Evolutionary conservation across 2,113 vertebrate genomes (phyloP), one percentile per base, ranked within the genome.

Genomic region (Gallinago paraguaiae): DNA sequence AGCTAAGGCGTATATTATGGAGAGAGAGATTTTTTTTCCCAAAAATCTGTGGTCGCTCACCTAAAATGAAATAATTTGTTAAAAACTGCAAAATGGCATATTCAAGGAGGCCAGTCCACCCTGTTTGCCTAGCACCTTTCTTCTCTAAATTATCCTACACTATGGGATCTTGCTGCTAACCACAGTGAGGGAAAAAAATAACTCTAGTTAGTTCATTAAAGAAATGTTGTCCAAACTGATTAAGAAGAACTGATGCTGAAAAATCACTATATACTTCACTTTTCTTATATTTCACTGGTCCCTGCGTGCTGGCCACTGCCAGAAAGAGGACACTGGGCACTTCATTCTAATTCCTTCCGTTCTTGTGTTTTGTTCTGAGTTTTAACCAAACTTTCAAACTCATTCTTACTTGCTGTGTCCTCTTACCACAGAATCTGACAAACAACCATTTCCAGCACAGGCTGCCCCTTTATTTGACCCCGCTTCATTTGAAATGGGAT

Each of bases 301-400:
- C 15, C 35, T 4, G 2, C 0, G 0, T 63, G 13, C 5, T 81
- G 20, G 10, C 5, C 39, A 14, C 13, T 63, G 8, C 41, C 28
- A 70, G 31, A 53, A 86, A 41, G 18, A 84, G 27, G 17, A 46
- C 35, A 25, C 31, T 46, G 30, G 7, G 6, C 3, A 7, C 33
- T 80, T 72, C 17, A 43, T 4, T 69, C 33, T 8, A 50, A 31
- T 46, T 76, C 7, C 5, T n/a, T 75, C 10, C 51, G 18, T 6
- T 77, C 23, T 20, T 39, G 27, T 11, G 6, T 39, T 80, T 80
- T 74, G 19, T 63, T 84, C 16, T 30, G 48, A 56, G 12, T 60
- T 78, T 79, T 68, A 53, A 69, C 30, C 14, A 68, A 79, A 48
- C 17, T 76, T 79, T 61, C 45, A 57, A 61, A 84, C 19, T 88